Percentiles rank a stretch among this genome's conserved stretches.
These are phyloP conservation scores for Peromyscus melanophrys DNA, from an alignment of 2,797 vertebrate genomes.

Conservation along the genomic window DNA sequence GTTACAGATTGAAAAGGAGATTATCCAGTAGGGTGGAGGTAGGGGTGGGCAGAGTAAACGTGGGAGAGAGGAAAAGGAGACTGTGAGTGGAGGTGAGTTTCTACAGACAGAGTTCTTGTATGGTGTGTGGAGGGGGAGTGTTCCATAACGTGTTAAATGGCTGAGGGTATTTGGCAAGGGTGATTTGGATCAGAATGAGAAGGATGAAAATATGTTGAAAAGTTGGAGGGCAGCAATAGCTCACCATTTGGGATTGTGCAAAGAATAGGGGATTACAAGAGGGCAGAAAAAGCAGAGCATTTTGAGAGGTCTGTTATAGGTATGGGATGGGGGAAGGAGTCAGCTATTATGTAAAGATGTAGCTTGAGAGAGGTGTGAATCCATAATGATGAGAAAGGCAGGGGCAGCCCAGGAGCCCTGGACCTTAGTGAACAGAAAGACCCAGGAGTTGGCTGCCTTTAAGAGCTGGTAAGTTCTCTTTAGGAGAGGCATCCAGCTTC, in stretches of 20 bases:
- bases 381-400: neutral
- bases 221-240: neutral
- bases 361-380: neutral
- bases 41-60: neutral
- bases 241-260: neutral
- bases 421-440: neutral
- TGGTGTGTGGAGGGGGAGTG: rapidly evolving
- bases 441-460: neutral
- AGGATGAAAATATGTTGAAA: neutral
- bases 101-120: neutral
- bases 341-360: neutral
- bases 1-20: neutral
- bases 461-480: neutral
- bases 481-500: neutral
- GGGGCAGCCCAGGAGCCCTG: neutral
- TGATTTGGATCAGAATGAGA: neutral
- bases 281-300: neutral
- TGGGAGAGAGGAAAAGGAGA: neutral
- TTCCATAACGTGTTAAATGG: neutral
- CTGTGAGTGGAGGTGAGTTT: neutral
- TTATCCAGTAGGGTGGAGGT: neutral
- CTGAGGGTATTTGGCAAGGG: neutral
- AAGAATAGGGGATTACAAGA: neutral
- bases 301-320: neutral
- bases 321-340: neutral